Base-by-base conservation (phyloP, 2,888 invertebrate species). In the Tinea semifulvella region DNA sequence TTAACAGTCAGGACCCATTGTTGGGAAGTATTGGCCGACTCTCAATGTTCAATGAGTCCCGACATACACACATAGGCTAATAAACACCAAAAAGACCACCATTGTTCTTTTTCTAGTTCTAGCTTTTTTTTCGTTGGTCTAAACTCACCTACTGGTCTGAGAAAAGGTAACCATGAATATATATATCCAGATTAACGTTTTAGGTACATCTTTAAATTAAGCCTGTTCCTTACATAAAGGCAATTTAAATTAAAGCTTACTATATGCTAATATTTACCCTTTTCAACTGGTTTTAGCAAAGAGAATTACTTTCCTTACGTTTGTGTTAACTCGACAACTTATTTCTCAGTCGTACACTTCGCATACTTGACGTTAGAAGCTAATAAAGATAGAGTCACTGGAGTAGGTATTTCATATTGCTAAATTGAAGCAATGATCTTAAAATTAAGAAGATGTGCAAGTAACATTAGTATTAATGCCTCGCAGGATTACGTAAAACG, bases 241-340 rank as follows among this genome's bases (percentile, higher is more conserved):
- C 16, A 17, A 38, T 38, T 19, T 17, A 38, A 38, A 38, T 38
- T 14, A 38, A 10, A 8, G 35, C 35, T 35, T 35, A 26, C 26
- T 11, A 26, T 31, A 38, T 6, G 16, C 8, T 7, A 25, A 25
- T 25, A 10, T 25, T 25, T 25, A 14, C 13, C 18, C 18, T 16
- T 38, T 17, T 16, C n/a, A 38, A 11, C 31, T 18, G 10, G 7
- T 19, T 19, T 38, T 11, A 38, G 38, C 38, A 38, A 38, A 38
- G 38, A 11, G 38, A 38, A 38, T 38, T 38, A 38, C 38, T 38
- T 36, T 38, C 6, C 17, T 13, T 40, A 22, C 40, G n/a, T 40
- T 22, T 19, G 40, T 19, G 22, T 22, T 11, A 4, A 40, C 38
- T 38, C 38, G 18, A 16, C 11, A 38, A 38, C 38, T 38, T 38